Percentiles rank a stretch among this genome's conserved stretches.
These are phyloP conservation scores for Elephantulus edwardii DNA, from an alignment of 2,113 vertebrate species.

Conservation along the genomic window DNA sequence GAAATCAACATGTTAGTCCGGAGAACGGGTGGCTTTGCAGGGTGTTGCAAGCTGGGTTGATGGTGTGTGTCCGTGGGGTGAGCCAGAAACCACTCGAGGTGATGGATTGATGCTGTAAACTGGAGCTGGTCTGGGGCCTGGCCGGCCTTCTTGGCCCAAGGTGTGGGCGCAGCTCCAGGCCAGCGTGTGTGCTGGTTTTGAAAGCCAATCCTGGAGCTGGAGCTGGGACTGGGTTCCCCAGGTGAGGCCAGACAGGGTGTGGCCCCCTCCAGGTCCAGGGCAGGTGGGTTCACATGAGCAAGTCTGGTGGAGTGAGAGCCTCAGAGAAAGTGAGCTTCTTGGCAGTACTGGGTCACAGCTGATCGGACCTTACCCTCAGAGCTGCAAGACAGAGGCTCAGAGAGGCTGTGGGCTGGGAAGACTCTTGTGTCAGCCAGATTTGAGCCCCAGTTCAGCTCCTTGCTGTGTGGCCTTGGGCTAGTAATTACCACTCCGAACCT, in stretches of 20 bases:
- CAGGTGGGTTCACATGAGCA: not conserved
- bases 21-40: not conserved
- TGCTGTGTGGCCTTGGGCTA: not conserved
- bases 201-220: conserved; percentile 34
- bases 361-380: not conserved
- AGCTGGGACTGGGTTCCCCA: rapidly evolving
- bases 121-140: not conserved
- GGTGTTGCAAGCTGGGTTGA: rapidly evolving
- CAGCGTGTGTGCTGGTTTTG: conserved; percentile 69
- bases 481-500: not conserved
- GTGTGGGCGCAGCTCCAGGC: not conserved
- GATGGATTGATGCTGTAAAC: rapidly evolving
- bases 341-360: rapidly evolving
- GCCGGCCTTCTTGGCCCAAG: not conserved
- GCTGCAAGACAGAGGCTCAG: not conserved
- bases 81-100: not conserved
- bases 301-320: not conserved
- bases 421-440: not conserved
- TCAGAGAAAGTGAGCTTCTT: not conserved
- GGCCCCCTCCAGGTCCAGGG: not conserved
- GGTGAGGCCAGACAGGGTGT: not conserved
- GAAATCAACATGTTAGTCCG: not conserved
- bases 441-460: not conserved
- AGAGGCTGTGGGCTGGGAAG: not conserved
- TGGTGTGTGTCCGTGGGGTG: not conserved